Percentiles rank a stretch among this genome's conserved stretches.
Conservation (phyloP, 2,113 vertebrate genomes). For the Psittacula cyanocephala region DNA sequence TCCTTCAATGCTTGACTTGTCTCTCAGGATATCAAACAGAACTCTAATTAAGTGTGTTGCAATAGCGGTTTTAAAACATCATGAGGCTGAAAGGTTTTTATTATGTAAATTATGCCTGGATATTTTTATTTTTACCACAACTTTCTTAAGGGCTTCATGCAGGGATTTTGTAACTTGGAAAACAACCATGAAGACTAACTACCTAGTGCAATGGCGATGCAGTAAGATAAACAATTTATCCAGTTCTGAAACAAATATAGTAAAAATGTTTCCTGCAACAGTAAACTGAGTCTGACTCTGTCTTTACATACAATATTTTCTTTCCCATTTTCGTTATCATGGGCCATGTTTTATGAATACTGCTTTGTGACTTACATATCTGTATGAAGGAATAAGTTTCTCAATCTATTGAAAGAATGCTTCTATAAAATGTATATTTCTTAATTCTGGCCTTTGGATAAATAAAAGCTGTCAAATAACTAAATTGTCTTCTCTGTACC, state of each 20-base stretch:
- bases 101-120: not conserved
- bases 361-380: not conserved
- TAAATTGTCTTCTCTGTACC: not conserved
- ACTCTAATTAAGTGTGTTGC: not conserved
- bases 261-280: not conserved
- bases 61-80: not conserved
- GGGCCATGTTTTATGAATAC: not conserved
- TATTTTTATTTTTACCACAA: not conserved
- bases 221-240: not conserved
- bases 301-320: not conserved
- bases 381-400: not conserved
- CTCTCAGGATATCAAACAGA: not conserved
- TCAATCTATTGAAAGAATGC: not conserved
- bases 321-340: slow-evolving; percentile 17
- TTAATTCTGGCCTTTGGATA: slow-evolving; percentile 14
- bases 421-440: not conserved
- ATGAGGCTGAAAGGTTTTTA: not conserved
- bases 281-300: slow-evolving; percentile 17
- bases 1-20: not conserved
- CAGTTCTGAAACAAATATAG: not conserved
- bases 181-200: not conserved
- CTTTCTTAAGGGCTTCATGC: not conserved
- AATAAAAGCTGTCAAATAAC: slow-evolving; percentile 15
- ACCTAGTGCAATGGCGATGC: not conserved
- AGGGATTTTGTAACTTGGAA: not conserved